Percentiles rank a stretch among this genome's conserved stretches.
Conservation (phyloP, 2,888 invertebrate species). For the Drosophila colorata region DNA sequence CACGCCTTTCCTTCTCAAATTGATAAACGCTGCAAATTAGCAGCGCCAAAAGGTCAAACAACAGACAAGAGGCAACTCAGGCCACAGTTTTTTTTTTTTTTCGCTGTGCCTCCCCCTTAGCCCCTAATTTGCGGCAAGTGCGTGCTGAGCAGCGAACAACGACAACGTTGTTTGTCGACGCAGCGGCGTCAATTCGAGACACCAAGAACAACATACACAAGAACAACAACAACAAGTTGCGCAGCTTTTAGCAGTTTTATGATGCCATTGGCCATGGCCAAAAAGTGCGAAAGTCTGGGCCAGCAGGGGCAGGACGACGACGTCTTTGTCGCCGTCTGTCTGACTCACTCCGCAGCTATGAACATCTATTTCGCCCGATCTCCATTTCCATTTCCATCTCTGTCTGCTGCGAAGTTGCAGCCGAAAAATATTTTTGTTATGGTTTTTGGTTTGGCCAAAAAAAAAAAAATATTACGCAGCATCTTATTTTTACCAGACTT, state of each 20-base stretch:
- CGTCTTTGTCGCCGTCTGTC: conserved; percentile 71
- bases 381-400: not conserved
- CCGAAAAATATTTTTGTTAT: conserved; percentile 73
- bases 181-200: conserved; percentile 34
- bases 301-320: conserved; percentile 44
- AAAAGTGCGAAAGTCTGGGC: conserved; percentile 68
- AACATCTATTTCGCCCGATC: conserved; percentile 5
- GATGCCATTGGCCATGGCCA: conserved; percentile 79
- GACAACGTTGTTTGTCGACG: conserved; percentile 33
- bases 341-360: conserved; percentile 51
- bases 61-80: conserved; percentile 48
- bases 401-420: conserved; percentile 38
- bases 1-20: conserved; percentile 26
- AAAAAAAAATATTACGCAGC: conserved; percentile 63
- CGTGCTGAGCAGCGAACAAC: conserved; percentile 43
- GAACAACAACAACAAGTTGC: conserved; percentile 29
- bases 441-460: conserved; percentile 35
- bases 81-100: not conserved
- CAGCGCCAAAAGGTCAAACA: conserved; percentile 69
- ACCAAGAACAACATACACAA: conserved; percentile 23
- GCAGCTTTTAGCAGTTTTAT: conserved; percentile 67
- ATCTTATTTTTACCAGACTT: conserved; percentile 44
- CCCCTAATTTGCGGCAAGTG: conserved; percentile 41
- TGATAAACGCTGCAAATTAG: conserved; percentile 68
- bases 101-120: not conserved